Base-by-base conservation (phyloP, 2,888 invertebrate species). In the Andricus curvator region DNA sequence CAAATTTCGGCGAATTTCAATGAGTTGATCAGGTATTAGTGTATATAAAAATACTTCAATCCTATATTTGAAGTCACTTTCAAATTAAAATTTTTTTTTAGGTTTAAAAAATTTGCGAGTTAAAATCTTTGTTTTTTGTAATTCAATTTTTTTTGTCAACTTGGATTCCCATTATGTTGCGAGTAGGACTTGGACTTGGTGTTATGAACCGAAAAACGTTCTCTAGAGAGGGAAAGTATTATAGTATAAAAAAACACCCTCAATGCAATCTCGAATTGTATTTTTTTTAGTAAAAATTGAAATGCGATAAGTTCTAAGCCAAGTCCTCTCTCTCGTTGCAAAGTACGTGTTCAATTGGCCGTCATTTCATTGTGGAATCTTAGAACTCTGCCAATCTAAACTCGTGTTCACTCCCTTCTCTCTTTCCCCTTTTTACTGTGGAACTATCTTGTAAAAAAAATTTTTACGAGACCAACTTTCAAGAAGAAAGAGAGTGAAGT, bases 401-500 rank as follows among this genome's bases (percentile, higher is more conserved):
- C 56, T 56, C 56, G n/a, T 74, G 51, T 74, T 37, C 25, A 74
- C 33, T 56, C 51, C 33, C 4, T 56, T 74, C 70, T 20, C 48
- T 33, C 70, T 22, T 44, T 70, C 51, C 33, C 33, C 51, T 56
- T n/a, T 56, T 56, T 33, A 56, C 33, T 33, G 33, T 74, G 70
- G 51, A 74, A 74, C 13, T 74, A 51, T 74, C 33, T 4, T 48
- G 17, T 66, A 68, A 48, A 68, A 25, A 70, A 29, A 70, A 20
- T 48, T 48, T 70, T 56, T 51, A 20, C 33, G 44, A 68, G 25
- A n/a, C 44, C 44, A 68, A 44, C n/a, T 56, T 74, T 74, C 17
- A 51, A 74, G 51, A 51, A 51, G 41, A 74, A 74, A 74, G 74
- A 74, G 74, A 70, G 70, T 70, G 51, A 74, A 74, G 20, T 74